Conservation (phyloP, 2,888 invertebrate species). For the Watsonalla binaria region DNA sequence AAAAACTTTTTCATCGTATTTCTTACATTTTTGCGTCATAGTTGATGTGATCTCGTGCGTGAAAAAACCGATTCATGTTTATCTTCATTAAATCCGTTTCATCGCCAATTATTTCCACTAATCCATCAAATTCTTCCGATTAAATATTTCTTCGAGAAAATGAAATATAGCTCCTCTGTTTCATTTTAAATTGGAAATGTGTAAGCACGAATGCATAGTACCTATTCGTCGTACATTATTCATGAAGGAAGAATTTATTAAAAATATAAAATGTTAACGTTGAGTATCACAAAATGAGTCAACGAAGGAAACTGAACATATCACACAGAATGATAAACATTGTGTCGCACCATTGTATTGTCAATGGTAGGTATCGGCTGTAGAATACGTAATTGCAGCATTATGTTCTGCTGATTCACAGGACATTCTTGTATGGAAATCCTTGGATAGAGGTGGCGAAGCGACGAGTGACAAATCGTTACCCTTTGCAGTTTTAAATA, state of each 20-base stretch:
- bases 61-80: background rate
- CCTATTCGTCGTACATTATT: too few relatives aligned
- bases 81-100: slow-evolving; percentile 2
- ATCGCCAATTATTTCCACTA: background rate
- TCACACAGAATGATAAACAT: slow-evolving; percentile 46
- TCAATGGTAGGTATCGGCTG: slow-evolving; percentile 34
- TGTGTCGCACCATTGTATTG: slow-evolving; percentile 41
- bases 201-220: too few relatives aligned
- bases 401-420: slow-evolving; percentile 14
- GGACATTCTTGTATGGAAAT: slow-evolving; percentile 4
- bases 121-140: background rate
- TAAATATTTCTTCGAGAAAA: background rate
- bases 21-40: background rate
- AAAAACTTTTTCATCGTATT: too few relatives aligned
- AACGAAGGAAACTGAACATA: slow-evolving; percentile 46
- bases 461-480: background rate
- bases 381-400: slow-evolving; percentile 33
- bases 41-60: background rate
- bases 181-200: too few relatives aligned
- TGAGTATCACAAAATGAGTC: slow-evolving; percentile 29
- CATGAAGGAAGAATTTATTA: too few relatives aligned
- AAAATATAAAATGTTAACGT: slow-evolving; percentile 5
- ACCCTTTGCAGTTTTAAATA: too few relatives aligned
- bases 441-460: background rate
- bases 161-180: too few relatives aligned